Evolutionary conservation across 1,140 invertebrate species (phyloP).

Genomic region (Cyclargus thomasi): DNA sequence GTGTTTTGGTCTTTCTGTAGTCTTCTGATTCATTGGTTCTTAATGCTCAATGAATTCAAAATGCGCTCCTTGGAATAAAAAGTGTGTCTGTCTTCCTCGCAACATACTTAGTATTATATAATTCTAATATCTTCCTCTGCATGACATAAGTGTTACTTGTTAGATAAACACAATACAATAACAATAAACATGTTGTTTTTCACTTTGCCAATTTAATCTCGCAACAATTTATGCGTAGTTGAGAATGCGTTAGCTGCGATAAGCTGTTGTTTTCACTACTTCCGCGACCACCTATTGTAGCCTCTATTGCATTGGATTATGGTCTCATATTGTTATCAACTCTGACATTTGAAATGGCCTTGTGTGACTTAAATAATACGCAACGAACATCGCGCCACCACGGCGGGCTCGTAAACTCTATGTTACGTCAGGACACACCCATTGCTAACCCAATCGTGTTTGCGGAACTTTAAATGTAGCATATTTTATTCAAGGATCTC

Average conservation of each 20-base stretch:
- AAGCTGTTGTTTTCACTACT: constrained; percentile 8
- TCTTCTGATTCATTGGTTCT: too few species aligned
- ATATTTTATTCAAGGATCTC: background rate
- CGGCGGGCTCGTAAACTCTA: constrained; percentile 45
- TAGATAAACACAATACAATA: constrained; percentile 1
- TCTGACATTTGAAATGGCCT: constrained; percentile 48
- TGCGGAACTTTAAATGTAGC: constrained; percentile 16
- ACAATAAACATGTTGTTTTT: constrained; percentile 15
- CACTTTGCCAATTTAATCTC: constrained; percentile 13
- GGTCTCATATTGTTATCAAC: constrained; percentile 44
- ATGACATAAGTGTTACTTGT: constrained; percentile 1
- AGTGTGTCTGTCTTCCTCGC: background rate
- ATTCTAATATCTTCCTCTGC: background rate
- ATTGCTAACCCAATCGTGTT: constrained; percentile 51
- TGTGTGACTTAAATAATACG: constrained; percentile 63
- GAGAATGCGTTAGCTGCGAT: constrained; percentile 9
- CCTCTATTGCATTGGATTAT: constrained; percentile 35
- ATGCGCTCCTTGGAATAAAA: background rate
- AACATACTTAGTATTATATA: background rate
- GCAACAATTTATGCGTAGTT: constrained; percentile 16
- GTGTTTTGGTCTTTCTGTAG: too few species aligned
- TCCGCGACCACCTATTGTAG: constrained; percentile 25
- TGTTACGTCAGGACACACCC: constrained; percentile 70
- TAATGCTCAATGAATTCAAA: background rate
- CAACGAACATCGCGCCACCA: constrained; percentile 40